Evolutionary conservation across 2,113 vertebrate species (phyloP).

Genomic region (Tragelaphus buxtoni): DNA sequence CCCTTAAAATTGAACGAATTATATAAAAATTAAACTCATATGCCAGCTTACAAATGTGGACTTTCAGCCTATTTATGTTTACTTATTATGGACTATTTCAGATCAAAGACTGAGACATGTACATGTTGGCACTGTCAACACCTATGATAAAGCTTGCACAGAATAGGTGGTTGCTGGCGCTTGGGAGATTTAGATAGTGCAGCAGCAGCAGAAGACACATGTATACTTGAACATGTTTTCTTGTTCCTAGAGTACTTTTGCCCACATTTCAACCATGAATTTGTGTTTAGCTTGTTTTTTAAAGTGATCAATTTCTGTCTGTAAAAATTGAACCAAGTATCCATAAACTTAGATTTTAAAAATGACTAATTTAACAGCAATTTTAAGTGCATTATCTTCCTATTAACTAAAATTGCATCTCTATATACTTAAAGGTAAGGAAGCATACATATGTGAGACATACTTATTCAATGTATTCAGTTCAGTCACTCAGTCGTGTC

Average conservation of each 20-base stretch:
- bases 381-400: neutral
- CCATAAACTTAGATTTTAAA: neutral
- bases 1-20: neutral
- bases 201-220: neutral
- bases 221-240: neutral
- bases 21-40: neutral
- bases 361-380: neutral
- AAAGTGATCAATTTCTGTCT: neutral
- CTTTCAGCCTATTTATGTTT: neutral
- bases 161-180: neutral
- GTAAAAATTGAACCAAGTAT: neutral
- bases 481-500: too few species aligned
- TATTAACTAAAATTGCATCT: neutral
- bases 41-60: neutral
- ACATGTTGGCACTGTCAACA: too few species aligned
- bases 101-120: neutral
- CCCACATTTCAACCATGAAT: neutral
- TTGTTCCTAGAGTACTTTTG: neutral
- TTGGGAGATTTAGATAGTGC: neutral
- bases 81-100: neutral
- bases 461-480: neutral
- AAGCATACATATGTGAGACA: neutral
- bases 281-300: neutral
- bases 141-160: rapidly evolving
- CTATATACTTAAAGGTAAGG: neutral